Evolutionary conservation across 35 echinoderm and acorn worm genomes (phyloP), one percentile per base, ranked within the genome.

Genomic region (Chiridota heheva): DNA sequence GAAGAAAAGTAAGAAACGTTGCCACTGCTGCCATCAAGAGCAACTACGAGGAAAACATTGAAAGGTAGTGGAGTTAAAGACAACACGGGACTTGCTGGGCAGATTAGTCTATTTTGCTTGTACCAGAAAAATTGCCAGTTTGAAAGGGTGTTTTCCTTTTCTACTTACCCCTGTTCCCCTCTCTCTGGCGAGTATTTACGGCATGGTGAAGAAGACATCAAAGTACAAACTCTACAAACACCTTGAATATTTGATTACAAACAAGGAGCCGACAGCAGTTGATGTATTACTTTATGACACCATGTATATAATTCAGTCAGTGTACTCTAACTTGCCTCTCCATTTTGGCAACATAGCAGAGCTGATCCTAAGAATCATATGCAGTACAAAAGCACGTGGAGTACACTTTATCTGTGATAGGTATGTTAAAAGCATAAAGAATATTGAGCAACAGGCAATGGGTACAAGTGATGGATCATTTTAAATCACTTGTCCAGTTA

Each of bases 121-220:
- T 30, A 69, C 65, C 29, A 69, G 65, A 36, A 69, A 69, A 18
- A 30, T 69, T 69, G 65, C n/a, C n/a, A 69, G 18, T 20, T 69
- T 5, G 27, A 69, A 69, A 69, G 38, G 65, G 16, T 69, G 65
- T n/a, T n/a, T 69, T 69, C 65, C 65, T 69, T 69, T 69, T 69
- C 65, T 36, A 15, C 65, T 69, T 30, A 69, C 65, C 7, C 65
- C 65, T 69, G 65, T 69, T 30, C 65, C 65, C 4, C 65, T 69
- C 65, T 69, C 65, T 69, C 65, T 69, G 12, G 65, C 65, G 4
- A 69, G 65, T 69, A 69, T 69, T 8, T 39, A 69, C 35, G 65
- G 65, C n/a, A n/a, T n/a, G n/a, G n/a, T n/a, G n/a, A n/a, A n/a
- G n/a, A 65, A 31, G 30, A 17, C 48, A 65, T 28, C 61, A 65